Percentiles rank a stretch among this genome's conserved stretches.
Conservation (phyloP, 2,888 invertebrate genomes). For the Gymnoscelis rufifasciata region DNA sequence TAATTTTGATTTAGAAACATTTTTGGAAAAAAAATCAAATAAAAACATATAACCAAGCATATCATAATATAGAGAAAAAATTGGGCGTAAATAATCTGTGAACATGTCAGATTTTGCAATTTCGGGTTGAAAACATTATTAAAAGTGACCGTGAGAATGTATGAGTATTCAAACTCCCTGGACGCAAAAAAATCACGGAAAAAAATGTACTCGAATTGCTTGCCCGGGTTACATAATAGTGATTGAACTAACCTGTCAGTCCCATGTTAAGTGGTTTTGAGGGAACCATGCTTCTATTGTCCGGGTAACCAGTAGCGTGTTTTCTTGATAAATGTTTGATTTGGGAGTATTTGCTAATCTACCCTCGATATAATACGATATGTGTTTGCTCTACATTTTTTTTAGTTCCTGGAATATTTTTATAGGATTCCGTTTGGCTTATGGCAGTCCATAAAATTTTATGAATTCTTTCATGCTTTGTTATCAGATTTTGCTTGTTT, state of each 20-base stretch:
- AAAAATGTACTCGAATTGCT: constrained; percentile 67
- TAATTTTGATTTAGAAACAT: no score
- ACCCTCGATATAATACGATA: constrained; percentile 46
- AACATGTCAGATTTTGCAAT: constrained; percentile 32
- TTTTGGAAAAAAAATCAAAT: no score
- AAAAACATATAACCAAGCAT: no score
- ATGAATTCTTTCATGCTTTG: background rate
- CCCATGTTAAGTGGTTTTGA: constrained; percentile 78
- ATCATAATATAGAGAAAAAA: no score
- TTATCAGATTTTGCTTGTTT: background rate
- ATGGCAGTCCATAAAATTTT: constrained; percentile 1
- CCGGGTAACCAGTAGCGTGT: constrained; percentile 71
- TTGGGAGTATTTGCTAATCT: constrained; percentile 70
- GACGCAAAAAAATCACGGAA: constrained; percentile 54
- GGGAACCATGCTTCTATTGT: constrained; percentile 67
- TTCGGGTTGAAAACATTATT: constrained; percentile 27
- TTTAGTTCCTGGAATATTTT: constrained; percentile 53
- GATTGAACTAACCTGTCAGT: constrained; percentile 78
- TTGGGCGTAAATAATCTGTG: background rate
- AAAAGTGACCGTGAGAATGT: constrained; percentile 64
- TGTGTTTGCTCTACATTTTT: constrained; percentile 52
- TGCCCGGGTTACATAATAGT: constrained; percentile 70
- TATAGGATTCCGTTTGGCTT: constrained; percentile 34
- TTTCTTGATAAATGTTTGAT: constrained; percentile 75
- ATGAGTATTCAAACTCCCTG: constrained; percentile 52